Percentiles rank a stretch among this genome's conserved stretches.
These are phyloP conservation scores for Noctilio leporinus DNA, from an alignment of 2,113 vertebrate genomes.

Conservation along the genomic window DNA sequence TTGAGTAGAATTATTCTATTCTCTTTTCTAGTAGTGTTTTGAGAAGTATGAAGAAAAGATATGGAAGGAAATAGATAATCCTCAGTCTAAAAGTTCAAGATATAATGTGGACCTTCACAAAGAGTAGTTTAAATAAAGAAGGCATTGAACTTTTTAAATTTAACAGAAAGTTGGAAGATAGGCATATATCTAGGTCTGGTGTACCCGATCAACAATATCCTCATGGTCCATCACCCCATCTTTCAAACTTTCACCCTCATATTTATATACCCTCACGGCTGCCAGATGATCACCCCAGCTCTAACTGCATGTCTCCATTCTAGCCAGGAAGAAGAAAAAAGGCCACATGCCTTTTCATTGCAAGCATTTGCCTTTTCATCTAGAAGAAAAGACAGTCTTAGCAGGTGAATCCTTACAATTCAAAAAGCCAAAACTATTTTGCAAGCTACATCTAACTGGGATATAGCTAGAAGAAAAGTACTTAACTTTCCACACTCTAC, in stretches of 20 bases:
- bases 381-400: not conserved
- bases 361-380: not conserved
- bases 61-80: not conserved
- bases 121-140: not conserved
- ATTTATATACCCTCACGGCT: not conserved
- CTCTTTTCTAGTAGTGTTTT: not conserved
- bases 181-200: not conserved
- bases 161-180: not conserved
- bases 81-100: not conserved
- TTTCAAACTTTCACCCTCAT: not conserved
- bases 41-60: not conserved
- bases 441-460: not conserved
- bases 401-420: not conserved
- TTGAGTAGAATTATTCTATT: not conserved
- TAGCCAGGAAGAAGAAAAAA: not conserved
- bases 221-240: not conserved
- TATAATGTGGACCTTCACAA: not conserved
- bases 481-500: not conserved
- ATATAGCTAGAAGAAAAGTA: not conserved
- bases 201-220: accelerated
- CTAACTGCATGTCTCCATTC: not conserved
- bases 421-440: not conserved
- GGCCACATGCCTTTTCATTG: not conserved
- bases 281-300: not conserved
- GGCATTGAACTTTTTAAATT: not conserved